Evolutionary conservation across 2,797 vertebrate species (phyloP).

Genomic region (Hippopotamyrus pictus): DNA sequence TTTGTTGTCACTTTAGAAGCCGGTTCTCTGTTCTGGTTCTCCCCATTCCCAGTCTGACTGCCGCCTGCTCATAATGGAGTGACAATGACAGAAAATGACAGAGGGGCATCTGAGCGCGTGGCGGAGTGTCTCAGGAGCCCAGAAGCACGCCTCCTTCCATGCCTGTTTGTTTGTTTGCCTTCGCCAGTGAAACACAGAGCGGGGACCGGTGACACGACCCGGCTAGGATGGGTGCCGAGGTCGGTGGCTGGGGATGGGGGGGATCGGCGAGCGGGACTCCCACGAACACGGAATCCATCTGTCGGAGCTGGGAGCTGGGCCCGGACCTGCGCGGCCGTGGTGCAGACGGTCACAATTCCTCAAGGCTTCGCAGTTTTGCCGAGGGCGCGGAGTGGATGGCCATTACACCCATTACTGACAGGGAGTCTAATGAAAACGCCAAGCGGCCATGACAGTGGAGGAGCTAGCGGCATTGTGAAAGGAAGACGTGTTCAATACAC

Average conservation of each 20-base stretch:
- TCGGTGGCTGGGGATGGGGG: not conserved
- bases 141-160: not conserved
- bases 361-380: not conserved
- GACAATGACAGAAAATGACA: not conserved
- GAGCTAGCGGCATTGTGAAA: not conserved
- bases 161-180: constrained; percentile 3
- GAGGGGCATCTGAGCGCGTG: not conserved
- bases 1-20: not conserved
- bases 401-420: not conserved
- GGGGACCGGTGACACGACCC: not conserved
- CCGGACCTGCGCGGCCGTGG: not conserved
- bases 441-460: not conserved
- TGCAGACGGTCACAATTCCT: not conserved
- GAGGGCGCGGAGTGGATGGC: not conserved
- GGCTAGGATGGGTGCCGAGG: not conserved
- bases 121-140: not conserved
- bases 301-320: not conserved
- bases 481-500: not conserved
- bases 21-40: not conserved
- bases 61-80: not conserved
- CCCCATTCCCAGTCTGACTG: not conserved
- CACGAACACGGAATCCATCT: not conserved
- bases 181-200: not conserved
- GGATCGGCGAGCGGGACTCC: not conserved
- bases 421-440: not conserved